Evolutionary conservation across 2,797 vertebrate species (phyloP).

Genomic region (Neostethus bicornis): DNA sequence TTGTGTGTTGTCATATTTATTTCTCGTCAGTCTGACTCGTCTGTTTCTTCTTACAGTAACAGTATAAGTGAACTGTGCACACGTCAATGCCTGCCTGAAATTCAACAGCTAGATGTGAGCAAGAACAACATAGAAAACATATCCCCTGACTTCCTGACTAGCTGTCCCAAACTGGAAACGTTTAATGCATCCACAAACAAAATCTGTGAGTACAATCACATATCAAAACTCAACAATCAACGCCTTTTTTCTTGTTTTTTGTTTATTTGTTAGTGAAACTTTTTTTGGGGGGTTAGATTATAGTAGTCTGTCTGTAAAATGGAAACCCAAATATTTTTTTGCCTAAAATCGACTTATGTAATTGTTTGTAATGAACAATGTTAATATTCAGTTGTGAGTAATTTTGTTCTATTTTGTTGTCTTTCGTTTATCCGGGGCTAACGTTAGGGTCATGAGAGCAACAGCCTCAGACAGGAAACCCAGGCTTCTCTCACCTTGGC

Average conservation of each 20-base stretch:
- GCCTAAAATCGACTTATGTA: too few species aligned
- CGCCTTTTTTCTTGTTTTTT: neutral
- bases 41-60: conserved; percentile 71
- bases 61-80: conserved; percentile 76
- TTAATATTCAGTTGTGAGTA: too few species aligned
- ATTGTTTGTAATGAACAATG: too few species aligned
- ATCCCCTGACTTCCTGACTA: conserved; percentile 79
- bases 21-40: neutral
- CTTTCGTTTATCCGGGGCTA: too few species aligned
- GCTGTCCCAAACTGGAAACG: conserved; percentile 88
- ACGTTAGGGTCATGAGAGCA: too few species aligned
- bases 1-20: neutral
- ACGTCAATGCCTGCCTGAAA: conserved; percentile 81
- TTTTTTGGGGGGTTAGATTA: too few species aligned
- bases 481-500: too few species aligned
- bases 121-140: conserved; percentile 87
- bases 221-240: neutral
- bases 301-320: too few species aligned
- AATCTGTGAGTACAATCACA: conserved; percentile 81
- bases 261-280: too few species aligned
- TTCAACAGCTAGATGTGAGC: conserved; percentile 90
- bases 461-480: too few species aligned
- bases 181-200: conserved; percentile 87
- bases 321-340: too few species aligned
- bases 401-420: too few species aligned